Base-by-base conservation (phyloP, 2,888 invertebrate genomes). In the Pachliopta kotzebuea region DNA sequence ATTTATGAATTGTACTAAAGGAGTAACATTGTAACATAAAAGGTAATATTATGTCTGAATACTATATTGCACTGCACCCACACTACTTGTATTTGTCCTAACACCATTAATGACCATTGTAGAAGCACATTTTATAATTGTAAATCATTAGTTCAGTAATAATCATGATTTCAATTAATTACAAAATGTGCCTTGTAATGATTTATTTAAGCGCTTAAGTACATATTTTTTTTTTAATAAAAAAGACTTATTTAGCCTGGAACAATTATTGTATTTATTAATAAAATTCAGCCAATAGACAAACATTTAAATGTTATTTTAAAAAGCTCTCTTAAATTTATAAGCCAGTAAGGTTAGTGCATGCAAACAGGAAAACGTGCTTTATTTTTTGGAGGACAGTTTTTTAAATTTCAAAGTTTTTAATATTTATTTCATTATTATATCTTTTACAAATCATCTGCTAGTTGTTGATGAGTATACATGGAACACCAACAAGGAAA, bases 321-420 rank as follows among this genome's bases (percentile, higher is more conserved):
- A 81, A 75, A 78, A 83, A 83, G 81, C 83, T 78, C 81, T 74
- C 81, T 80, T 83, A 81, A 81, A 83, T 80, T 78, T 86, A 76
- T 78, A 86, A 87, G 86, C 86, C 77, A 71, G 83, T 84, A 45
- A 82, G 78, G 82, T 81, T 83, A 85, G 86, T 87, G 86, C 85
- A 85, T 84, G 81, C 85, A 83, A 82, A 86, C 82, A 83, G 84
- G 78, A 83, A 81, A 85, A 86, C 76, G 88, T 89, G 88, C 86
- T 67, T 84, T 81, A 83, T 77, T 78, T 26, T 77, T 74, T 74
- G 76, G 82, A 84, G 84, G 85, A 83, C 83, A 74, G 79, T 77
- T 66, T 72, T 72, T 71, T 76, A 72, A 72, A 73, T 76, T 78
- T 79, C 72, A 72, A 79, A 78, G 70, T 74, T 75, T 71, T 67